These are phyloP conservation scores for Otolemur crassicaudatus DNA, from an alignment of 2,797 vertebrate species.

Conservation along the genomic window DNA sequence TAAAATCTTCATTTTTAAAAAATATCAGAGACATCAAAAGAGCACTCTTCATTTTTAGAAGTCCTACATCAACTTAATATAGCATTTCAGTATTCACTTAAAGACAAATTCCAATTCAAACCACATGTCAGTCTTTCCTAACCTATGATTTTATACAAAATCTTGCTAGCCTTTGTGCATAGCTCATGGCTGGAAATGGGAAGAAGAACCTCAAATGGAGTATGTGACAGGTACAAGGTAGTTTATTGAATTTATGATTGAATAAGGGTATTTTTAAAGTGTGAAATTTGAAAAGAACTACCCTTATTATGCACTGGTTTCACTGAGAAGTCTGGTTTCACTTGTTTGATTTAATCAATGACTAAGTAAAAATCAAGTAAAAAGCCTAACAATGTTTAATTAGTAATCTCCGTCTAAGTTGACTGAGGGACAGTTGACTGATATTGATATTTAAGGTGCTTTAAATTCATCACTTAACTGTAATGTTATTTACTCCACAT, in stretches of 20 bases:
- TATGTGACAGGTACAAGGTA: background rate
- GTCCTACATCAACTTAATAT: background rate
- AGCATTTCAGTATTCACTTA: background rate
- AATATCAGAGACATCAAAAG: background rate
- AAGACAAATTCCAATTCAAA: background rate
- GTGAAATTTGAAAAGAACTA: slow-evolving; percentile 7
- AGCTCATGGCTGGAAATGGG: background rate
- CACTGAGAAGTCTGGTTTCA: background rate
- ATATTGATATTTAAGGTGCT: background rate
- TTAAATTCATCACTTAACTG: background rate
- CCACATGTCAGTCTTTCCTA: background rate
- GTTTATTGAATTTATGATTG: background rate
- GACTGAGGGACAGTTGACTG: background rate
- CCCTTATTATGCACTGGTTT: background rate
- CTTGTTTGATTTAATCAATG: background rate
- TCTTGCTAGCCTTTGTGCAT: background rate
- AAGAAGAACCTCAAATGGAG: background rate
- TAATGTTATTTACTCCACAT: background rate
- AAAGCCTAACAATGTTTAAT: background rate
- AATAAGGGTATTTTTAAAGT: background rate
- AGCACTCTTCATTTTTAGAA: background rate
- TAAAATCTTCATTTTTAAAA: background rate
- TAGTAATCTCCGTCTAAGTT: background rate
- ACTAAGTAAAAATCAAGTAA: background rate
- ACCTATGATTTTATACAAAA: slow-evolving; percentile 6